phyloP scores from a whole-genome alignment of 2,113 vertebrate genomes.

The Picathartes gymnocephalus region DNA sequence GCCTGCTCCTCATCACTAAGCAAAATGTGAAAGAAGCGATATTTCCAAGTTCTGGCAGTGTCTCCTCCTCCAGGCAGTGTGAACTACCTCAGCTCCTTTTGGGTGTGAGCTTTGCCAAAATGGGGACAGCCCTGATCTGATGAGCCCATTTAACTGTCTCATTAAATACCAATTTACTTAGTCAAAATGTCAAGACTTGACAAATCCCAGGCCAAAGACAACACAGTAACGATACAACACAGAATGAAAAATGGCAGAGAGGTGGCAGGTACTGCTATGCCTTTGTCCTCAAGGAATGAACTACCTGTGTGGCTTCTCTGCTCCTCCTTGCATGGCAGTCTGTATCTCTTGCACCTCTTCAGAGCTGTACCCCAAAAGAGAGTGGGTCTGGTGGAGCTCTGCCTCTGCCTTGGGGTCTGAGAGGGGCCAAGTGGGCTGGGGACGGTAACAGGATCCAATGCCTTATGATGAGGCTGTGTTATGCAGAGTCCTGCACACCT shows the following conservation, averaged over 20 bases:
- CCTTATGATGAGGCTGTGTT: neutral
- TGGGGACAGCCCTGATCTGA: neutral
- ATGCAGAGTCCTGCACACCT: neutral
- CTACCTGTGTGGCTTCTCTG: neutral
- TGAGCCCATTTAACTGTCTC: neutral
- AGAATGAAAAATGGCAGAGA: neutral
- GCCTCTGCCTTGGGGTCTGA: neutral
- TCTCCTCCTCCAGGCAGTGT: neutral
- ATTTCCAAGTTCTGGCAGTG: neutral
- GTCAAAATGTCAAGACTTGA: neutral
- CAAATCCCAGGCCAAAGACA: neutral
- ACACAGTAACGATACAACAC: rapidly evolving
- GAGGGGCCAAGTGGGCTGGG: neutral
- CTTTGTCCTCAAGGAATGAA: neutral
- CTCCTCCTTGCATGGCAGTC: neutral
- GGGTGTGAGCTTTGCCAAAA: neutral
- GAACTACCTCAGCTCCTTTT: neutral
- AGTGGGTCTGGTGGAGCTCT: neutral
- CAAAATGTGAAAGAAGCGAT: neutral
- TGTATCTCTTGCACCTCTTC: neutral
- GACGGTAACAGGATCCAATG: rapidly evolving
- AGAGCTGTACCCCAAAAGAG: neutral
- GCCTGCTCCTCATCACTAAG: neutral
- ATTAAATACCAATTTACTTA: neutral
- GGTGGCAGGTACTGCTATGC: neutral